These are phyloP conservation scores for Salmo trutta DNA, from an alignment of 2,797 vertebrate species.

Conservation along the genomic window DNA sequence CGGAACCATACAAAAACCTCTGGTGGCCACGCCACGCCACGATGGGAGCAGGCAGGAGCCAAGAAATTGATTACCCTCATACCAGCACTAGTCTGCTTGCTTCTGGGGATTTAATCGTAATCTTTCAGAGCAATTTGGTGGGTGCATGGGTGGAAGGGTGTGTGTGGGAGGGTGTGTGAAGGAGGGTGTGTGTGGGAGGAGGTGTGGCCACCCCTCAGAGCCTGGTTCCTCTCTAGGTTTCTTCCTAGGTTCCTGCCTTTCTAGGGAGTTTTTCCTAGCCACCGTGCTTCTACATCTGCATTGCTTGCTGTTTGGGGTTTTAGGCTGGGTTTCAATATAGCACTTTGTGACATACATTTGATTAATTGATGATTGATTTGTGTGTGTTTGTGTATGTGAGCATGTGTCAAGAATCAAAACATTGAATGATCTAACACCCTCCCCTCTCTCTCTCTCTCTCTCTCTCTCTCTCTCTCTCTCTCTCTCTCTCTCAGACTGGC, in stretches of 20 bases:
- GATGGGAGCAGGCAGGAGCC: conserved; percentile 56
- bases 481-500: conserved; percentile 70
- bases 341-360: too few relatives aligned
- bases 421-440: conserved; percentile 12
- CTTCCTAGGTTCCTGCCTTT: too few relatives aligned
- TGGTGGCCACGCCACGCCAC: conserved; percentile 49
- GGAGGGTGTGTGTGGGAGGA: neutral
- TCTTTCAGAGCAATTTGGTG: conserved; percentile 30
- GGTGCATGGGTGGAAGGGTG: neutral
- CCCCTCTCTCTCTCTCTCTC: neutral
- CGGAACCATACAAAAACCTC: conserved; percentile 70
- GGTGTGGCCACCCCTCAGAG: neutral
- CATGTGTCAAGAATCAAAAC: conserved; percentile 5
- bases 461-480: neutral
- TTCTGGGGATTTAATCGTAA: conserved; percentile 51
- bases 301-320: too few relatives aligned
- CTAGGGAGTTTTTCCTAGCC: too few relatives aligned
- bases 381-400: neutral
- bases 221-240: too few relatives aligned
- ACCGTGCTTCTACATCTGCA: too few relatives aligned
- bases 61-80: conserved; percentile 66
- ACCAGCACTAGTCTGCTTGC: conserved; percentile 31
- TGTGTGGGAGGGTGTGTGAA: neutral
- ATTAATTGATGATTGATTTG: too few relatives aligned
- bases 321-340: too few relatives aligned